phyloP scores from a whole-genome alignment of 2,888 invertebrate species.

The Epinotia brunnichana region DNA sequence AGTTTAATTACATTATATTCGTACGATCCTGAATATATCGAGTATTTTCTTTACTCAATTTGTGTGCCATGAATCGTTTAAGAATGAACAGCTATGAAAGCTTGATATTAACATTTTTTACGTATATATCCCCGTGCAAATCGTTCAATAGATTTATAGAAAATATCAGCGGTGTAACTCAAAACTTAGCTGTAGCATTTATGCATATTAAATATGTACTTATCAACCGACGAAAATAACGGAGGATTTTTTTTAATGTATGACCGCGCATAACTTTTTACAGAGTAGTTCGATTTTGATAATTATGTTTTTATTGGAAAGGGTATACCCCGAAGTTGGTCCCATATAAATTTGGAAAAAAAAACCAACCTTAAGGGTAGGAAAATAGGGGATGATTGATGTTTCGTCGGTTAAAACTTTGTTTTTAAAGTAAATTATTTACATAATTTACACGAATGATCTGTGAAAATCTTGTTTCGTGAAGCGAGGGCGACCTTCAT shows the following conservation, averaged over 20 bases:
- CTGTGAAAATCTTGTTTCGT: conserved; percentile 44
- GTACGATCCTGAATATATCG: background rate
- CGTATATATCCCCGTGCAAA: background rate
- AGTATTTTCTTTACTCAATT: background rate
- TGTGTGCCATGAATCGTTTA: background rate
- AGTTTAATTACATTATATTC: background rate
- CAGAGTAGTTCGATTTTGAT: too few species aligned
- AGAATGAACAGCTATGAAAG: background rate
- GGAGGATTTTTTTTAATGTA: too few species aligned
- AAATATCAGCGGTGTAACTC: background rate
- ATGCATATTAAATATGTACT: conserved; percentile 58
- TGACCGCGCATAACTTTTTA: too few species aligned
- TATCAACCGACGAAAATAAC: too few species aligned
- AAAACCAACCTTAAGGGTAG: too few species aligned
- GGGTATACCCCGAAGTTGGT: too few species aligned
- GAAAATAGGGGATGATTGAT: too few species aligned
- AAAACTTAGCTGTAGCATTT: conserved; percentile 44
- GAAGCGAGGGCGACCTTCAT: background rate
- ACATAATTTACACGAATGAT: conserved; percentile 46
- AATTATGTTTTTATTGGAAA: too few species aligned
- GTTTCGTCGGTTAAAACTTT: too few species aligned
- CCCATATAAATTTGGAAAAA: too few species aligned
- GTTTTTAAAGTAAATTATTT: too few species aligned
- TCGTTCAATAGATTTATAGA: conserved; percentile 3
- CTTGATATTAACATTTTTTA: background rate